Evolutionary conservation across 2,113 vertebrate genomes (phyloP), one percentile per base, ranked within the genome.

Genomic region (Sprattus sprattus): DNA sequence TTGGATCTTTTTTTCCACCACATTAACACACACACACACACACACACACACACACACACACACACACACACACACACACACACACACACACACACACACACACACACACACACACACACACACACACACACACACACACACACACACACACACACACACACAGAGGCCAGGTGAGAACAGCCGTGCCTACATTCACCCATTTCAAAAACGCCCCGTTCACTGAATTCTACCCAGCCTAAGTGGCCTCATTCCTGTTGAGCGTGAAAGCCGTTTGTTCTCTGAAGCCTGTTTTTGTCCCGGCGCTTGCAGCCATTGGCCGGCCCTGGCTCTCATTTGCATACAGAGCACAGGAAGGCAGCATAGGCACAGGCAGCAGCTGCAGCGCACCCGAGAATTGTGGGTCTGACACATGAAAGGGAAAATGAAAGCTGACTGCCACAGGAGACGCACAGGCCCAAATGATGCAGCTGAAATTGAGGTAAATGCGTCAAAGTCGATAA

Each of bases 351-450:
- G 10, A 85, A 52, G 87, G 85, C 86, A 52, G 85, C 84, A 84
- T 60, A 22, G 22, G 64, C n/a, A n/a, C 9, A 11, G 82, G 22
- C 83, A 49, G 82, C 83, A 86, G 88, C 85, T 85, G 89, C 84
- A 67, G 83, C 32, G 25, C 44, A 81, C 82, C 46, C 11, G 85
- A 84, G 86, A 57, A 87, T 75, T 87, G 86, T 89, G 90, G 91
- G 89, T 85, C 87, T 52, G 80, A 84, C 54, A 80, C 81, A 54
- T 86, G 86, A 92, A 92, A 92, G 60, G 84, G 92, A 92, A 92
- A 92, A 91, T 88, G 90, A 92, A 92, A 92, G 86, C 88, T 84
- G 87, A 57, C 45, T 16, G 39, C 13, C 16, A 11, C 71, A 15
- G 18, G 28, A 78, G 71, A 78, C 25, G 11, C 11, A 15, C 71